Evolutionary conservation across 2,113 vertebrate genomes (phyloP), one percentile per base, ranked within the genome.

Genomic region (Chaetodon auriga): DNA sequence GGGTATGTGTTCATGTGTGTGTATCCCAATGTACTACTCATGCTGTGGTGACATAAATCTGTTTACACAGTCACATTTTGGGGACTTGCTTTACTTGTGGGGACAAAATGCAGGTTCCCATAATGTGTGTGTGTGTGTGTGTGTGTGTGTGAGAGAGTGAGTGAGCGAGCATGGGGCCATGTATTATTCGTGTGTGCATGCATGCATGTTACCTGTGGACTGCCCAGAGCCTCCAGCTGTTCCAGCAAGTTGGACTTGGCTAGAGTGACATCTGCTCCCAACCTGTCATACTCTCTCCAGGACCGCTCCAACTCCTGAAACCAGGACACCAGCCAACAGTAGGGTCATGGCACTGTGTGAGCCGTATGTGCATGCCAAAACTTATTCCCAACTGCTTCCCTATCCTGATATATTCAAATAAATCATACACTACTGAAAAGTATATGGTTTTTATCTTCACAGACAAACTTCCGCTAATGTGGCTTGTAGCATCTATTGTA

Each of bases 231-330:
- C 70, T 98, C 97, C 6, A 99, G 96, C 73, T 98, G 97, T 9
- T 98, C 97, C 84, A 97, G 95, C 86, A 99, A 96, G 57, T 96
- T 96, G 83, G 94, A 96, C 86, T 96, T 97, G 53, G 97, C 96
- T 63, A 96, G 36, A 36, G 95, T 96, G 41, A 99, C 98, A 2
- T 97, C 97, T 0, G 95, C 95, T 45, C 99, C 97, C 85, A 99
- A 84, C 63, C 95, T 96, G 81, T 99, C 97, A 25, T 96, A 97
- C 35, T 99, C 97, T 68, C 96, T 95, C 97, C 97, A 98, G 15
- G 96, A 97, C 43, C 96, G 95, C 65, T 98, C 97, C 45, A 99
- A 87, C 75, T 99, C 98, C 98, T 99, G 88, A 35, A 73, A 88
- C 15, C 41, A 76, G 21, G 19, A 86, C 23, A 73, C 1, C 64